phyloP scores from a whole-genome alignment of 1,140 invertebrate species.

The Zaprionus vittiger region DNA sequence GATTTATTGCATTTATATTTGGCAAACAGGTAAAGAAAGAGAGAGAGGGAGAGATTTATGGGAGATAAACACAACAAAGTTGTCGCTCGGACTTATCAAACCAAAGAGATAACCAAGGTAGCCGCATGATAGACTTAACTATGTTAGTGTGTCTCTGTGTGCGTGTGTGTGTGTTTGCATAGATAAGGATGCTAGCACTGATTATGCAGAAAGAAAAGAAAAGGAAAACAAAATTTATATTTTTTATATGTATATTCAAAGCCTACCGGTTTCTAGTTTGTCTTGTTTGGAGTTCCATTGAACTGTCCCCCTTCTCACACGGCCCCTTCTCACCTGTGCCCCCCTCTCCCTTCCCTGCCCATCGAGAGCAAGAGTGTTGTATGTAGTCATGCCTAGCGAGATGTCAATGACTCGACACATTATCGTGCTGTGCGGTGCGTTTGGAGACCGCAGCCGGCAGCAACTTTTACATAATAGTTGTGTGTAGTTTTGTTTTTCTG shows the following conservation, averaged over 20 bases:
- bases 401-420: constrained; percentile 71
- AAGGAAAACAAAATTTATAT: background rate
- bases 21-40: constrained; percentile 7
- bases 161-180: constrained; percentile 15
- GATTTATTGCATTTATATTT: constrained; percentile 20
- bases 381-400: constrained; percentile 11
- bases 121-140: constrained; percentile 18
- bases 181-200: constrained; percentile 30
- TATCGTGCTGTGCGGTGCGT: constrained; percentile 28
- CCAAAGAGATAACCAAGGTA: background rate
- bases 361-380: constrained; percentile 45
- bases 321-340: background rate
- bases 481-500: background rate
- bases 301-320: background rate
- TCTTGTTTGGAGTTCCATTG: constrained; percentile 15
- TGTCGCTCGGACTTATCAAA: constrained; percentile 10
- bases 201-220: constrained; percentile 15
- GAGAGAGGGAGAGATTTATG: constrained; percentile 14
- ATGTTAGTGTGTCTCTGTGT: background rate
- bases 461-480: constrained; percentile 44
- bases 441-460: constrained; percentile 25
- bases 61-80: constrained; percentile 14
- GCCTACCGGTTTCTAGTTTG: constrained; percentile 31
- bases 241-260: background rate
- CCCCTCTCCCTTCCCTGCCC: background rate